Conservation (phyloP, 2,797 vertebrate genomes). For the Helostoma temminkii region DNA sequence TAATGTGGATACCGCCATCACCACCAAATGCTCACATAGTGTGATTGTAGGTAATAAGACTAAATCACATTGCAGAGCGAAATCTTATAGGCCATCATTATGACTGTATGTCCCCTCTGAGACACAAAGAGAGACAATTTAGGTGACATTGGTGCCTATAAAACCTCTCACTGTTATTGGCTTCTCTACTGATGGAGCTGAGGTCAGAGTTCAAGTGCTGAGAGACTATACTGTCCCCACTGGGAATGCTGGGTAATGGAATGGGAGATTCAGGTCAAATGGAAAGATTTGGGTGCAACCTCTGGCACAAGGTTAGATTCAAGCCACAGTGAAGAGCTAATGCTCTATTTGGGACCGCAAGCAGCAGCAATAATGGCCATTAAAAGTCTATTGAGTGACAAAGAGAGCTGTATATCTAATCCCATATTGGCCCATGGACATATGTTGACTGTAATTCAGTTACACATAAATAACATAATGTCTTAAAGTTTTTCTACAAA, state of each 20-base stretch:
- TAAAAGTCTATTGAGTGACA: constrained; percentile 71
- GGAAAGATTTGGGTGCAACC: constrained; percentile 78
- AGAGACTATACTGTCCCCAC: constrained; percentile 83
- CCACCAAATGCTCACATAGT: constrained; percentile 15
- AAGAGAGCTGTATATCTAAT: constrained; percentile 74
- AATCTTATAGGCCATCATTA: constrained; percentile 54
- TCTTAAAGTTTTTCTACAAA: constrained; percentile 45
- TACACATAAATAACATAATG: constrained; percentile 59
- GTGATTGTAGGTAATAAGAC: constrained; percentile 47
- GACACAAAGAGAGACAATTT: constrained; percentile 59
- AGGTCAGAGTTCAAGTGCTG: constrained; percentile 89
- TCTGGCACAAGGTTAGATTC: constrained; percentile 60
- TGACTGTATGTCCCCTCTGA: constrained; percentile 54
- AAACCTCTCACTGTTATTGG: constrained; percentile 84
- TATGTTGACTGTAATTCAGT: constrained; percentile 68
- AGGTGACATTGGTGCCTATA: constrained; percentile 73
- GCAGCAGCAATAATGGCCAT: constrained; percentile 68
- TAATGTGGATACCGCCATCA: constrained; percentile 18
- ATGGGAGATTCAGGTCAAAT: constrained; percentile 83
- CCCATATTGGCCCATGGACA: constrained; percentile 52
- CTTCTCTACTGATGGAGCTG: constrained; percentile 78
- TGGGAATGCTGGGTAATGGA: constrained; percentile 87
- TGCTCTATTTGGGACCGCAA: constrained; percentile 65
- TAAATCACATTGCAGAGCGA: constrained; percentile 67
- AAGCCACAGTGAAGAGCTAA: constrained; percentile 61